phyloP scores from a whole-genome alignment of 2,113 vertebrate genomes.

The Toxotes chatareus region DNA sequence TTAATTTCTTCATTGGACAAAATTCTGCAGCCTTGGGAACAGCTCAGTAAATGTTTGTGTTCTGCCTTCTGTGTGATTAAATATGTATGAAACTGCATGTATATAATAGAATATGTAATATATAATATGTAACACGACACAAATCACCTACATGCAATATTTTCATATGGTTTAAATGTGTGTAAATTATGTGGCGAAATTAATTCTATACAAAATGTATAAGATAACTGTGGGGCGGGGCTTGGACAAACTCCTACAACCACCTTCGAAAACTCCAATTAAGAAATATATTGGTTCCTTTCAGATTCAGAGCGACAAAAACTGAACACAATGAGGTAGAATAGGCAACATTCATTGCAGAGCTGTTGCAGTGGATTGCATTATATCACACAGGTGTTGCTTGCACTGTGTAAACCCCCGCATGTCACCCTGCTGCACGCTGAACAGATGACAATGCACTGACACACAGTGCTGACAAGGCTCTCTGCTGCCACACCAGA shows the following conservation, averaged over 20 bases:
- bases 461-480: slow-evolving; percentile 30
- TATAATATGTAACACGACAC: neutral
- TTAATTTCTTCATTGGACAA: neutral
- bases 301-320: neutral
- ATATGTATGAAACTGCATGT: slow-evolving; percentile 8
- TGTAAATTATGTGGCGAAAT: neutral
- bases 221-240: too few relatives aligned
- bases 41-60: neutral
- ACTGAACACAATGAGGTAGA: neutral
- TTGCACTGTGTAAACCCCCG: neutral
- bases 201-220: neutral
- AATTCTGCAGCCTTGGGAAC: neutral
- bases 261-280: too few relatives aligned
- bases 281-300: neutral
- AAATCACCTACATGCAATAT: neutral
- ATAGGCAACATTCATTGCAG: neutral
- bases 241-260: too few relatives aligned
- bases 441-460: slow-evolving; percentile 15
- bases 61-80: neutral
- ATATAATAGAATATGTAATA: neutral
- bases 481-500: neutral
- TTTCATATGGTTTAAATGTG: neutral
- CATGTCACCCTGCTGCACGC: neutral
- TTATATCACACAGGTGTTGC: slow-evolving; percentile 1
- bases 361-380: slow-evolving; percentile 11